Evolutionary conservation across 2,113 vertebrate species (phyloP).

Genomic region (Zapornia atra): DNA sequence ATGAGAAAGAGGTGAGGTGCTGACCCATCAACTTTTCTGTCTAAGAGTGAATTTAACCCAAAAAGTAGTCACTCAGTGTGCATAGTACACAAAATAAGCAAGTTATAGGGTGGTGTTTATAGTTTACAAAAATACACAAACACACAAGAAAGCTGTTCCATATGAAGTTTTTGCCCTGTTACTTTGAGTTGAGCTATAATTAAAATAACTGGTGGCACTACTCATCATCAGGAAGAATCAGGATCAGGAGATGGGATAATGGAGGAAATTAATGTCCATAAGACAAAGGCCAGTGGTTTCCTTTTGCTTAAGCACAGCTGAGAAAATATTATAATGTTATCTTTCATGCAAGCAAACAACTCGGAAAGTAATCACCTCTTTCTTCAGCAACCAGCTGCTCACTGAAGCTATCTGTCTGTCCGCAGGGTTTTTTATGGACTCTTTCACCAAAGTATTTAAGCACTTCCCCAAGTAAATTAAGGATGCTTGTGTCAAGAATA

Average conservation of each 20-base stretch:
- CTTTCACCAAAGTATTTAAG: background rate
- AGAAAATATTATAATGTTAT: conserved; percentile 42
- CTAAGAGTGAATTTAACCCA: background rate
- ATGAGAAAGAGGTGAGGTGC: background rate
- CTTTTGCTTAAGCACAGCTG: conserved; percentile 36
- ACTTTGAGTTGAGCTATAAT: background rate
- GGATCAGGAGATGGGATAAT: background rate
- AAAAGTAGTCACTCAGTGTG: background rate
- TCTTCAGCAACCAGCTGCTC: background rate
- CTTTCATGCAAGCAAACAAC: background rate
- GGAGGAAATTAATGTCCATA: background rate
- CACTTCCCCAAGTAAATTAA: background rate
- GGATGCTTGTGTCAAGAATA: background rate
- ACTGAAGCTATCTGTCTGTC: background rate
- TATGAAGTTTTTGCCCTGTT: background rate
- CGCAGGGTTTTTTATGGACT: background rate
- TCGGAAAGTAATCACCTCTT: background rate
- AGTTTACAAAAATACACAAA: background rate
- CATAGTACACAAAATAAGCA: background rate
- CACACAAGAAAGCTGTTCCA: background rate
- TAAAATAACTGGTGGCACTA: background rate
- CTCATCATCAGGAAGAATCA: background rate
- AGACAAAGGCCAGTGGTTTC: conserved; percentile 16
- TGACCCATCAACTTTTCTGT: background rate
- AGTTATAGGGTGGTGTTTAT: background rate